phyloP scores from a whole-genome alignment of 2,888 invertebrate species.

The Dexiosoma caninum region DNA sequence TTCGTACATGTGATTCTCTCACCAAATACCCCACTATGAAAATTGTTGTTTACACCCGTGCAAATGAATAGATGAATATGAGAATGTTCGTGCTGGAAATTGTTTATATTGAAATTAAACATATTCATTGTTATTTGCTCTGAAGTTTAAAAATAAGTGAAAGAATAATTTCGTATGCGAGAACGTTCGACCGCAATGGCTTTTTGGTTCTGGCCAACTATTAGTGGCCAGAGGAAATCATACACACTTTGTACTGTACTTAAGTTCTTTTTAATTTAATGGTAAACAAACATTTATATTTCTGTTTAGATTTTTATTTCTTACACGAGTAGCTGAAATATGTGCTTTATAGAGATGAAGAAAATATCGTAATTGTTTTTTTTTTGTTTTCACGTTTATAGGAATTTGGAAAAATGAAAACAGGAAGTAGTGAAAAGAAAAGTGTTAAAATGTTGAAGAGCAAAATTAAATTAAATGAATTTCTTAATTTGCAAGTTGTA shows the following conservation, averaged over 20 bases:
- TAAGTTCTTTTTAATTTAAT: conserved; percentile 34
- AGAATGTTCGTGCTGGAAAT: neutral
- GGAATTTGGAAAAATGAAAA: neutral
- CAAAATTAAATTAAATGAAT: neutral
- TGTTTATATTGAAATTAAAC: conserved; percentile 25
- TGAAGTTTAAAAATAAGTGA: conserved; percentile 6
- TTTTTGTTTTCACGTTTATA: neutral
- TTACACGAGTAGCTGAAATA: neutral
- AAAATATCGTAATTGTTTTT: conserved; percentile 12
- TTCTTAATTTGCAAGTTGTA: neutral
- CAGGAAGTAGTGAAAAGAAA: conserved; percentile 3
- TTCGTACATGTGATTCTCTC: neutral
- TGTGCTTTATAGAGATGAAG: conserved; percentile 19
- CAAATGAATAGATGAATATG: neutral
- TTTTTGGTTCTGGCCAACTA: neutral
- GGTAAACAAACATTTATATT: conserved; percentile 29
- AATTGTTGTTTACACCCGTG: neutral
- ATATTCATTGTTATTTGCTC: neutral
- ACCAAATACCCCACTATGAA: conserved; percentile 7
- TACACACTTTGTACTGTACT: neutral
- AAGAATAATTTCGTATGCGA: neutral
- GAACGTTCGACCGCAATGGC: neutral
- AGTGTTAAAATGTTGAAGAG: neutral
- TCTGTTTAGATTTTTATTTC: neutral
- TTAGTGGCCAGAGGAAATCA: neutral